Evolutionary conservation across 2,113 vertebrate species (phyloP).

Genomic region (Mustelus asterias): DNA sequence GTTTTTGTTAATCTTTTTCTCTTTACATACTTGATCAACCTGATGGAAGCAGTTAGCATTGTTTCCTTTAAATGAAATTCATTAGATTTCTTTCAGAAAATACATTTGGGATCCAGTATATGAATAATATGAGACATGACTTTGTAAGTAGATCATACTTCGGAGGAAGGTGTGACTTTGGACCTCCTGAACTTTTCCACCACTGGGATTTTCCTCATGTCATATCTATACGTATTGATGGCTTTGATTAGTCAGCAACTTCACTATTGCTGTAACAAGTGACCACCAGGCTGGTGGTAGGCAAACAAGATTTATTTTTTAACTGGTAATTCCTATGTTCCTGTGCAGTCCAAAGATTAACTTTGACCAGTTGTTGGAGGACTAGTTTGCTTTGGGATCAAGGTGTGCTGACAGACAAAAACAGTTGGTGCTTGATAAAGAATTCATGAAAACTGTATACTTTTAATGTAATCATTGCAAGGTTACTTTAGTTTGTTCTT

Average conservation of each 20-base stretch:
- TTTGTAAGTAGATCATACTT: not conserved
- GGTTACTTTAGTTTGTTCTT: not conserved
- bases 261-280: too few relatives aligned
- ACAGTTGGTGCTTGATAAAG: not conserved
- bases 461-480: not conserved
- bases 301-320: not conserved
- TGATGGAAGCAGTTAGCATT: not conserved
- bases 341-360: not conserved
- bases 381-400: not conserved
- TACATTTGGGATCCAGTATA: not conserved
- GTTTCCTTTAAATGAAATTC: not conserved
- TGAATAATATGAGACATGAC: not conserved
- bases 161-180: not conserved
- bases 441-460: not conserved
- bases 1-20: too few relatives aligned
- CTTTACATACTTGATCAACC: not conserved
- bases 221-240: not conserved
- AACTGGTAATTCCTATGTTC: not conserved
- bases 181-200: not conserved
- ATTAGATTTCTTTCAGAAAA: not conserved
- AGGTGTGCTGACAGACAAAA: not conserved
- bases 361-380: not conserved
- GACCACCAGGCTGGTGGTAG: not conserved
- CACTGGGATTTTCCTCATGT: not conserved
- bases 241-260: not conserved